Evolutionary conservation across 2,113 vertebrate species (phyloP).

Genomic region (Carassius gibelio): DNA sequence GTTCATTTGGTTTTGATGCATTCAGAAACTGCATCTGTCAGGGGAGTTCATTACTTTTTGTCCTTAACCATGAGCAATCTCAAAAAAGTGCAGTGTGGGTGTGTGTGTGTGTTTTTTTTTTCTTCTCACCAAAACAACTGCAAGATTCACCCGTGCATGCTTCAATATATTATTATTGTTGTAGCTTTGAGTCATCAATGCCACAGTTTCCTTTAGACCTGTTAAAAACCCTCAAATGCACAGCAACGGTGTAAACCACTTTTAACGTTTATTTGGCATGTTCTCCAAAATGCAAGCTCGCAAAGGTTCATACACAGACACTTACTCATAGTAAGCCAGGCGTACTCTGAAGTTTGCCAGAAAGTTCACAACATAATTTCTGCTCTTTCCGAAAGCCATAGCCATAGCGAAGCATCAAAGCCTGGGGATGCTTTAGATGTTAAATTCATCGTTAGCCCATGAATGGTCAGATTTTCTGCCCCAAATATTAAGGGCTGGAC

Average conservation of each 20-base stretch:
- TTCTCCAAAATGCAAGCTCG: not conserved
- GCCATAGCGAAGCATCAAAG: not conserved
- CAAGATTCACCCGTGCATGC: constrained; percentile 1
- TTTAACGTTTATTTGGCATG: not conserved
- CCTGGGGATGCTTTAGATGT: constrained; percentile 2
- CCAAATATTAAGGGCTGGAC: constrained; percentile 12
- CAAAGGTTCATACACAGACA: not conserved
- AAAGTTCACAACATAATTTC: constrained; percentile 16
- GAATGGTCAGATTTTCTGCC: not conserved
- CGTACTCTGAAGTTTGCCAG: not conserved
- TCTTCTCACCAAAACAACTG: not conserved
- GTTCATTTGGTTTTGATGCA: not conserved
- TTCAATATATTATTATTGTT: not conserved
- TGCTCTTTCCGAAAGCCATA: not conserved
- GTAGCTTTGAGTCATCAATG: not conserved
- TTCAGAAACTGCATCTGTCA: not conserved
- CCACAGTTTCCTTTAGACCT: not conserved
- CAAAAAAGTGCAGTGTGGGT: no score
- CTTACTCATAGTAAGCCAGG: not conserved
- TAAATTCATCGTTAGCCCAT: not conserved
- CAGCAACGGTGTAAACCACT: not conserved
- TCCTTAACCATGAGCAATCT: not conserved
- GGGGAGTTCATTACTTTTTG: not conserved
- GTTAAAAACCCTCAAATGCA: not conserved
- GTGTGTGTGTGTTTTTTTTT: not conserved